These are phyloP conservation scores for Pteronotus mesoamericanus DNA, from an alignment of 2,797 vertebrate species.

Conservation along the genomic window DNA sequence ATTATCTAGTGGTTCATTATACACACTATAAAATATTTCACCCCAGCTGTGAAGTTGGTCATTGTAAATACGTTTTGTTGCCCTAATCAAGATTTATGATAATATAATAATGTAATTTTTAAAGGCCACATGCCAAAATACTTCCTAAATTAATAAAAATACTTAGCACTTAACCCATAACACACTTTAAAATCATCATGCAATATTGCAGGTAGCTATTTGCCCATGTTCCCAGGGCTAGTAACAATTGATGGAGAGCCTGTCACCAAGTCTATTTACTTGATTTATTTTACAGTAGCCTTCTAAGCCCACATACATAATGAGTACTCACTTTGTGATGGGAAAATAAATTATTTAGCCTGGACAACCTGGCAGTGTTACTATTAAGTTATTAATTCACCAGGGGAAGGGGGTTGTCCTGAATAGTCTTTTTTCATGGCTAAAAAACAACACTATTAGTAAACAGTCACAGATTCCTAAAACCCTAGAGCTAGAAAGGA, in stretches of 20 bases:
- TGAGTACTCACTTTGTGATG: constrained; percentile 56
- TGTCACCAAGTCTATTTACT: constrained; percentile 65
- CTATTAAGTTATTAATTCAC: constrained; percentile 65
- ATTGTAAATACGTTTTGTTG: constrained; percentile 69
- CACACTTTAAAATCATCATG: constrained; percentile 60
- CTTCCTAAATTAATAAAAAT: constrained; percentile 72
- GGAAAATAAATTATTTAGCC: constrained; percentile 67
- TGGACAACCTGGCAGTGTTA: constrained; percentile 49
- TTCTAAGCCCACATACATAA: constrained; percentile 60
- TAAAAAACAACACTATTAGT: constrained; percentile 30
- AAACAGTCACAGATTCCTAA: constrained; percentile 46
- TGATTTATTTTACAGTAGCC: constrained; percentile 70
- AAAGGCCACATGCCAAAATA: constrained; percentile 68
- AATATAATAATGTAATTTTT: constrained; percentile 68
- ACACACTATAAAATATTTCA: constrained; percentile 59
- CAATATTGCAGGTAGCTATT: constrained; percentile 54
- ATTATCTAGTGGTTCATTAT: constrained; percentile 66
- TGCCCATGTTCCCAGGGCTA: constrained; percentile 46
- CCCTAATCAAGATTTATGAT: constrained; percentile 69
- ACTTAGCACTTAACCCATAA: constrained; percentile 62
- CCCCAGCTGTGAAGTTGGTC: constrained; percentile 55
- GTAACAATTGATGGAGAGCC: constrained; percentile 59
- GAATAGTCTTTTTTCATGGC: neutral
- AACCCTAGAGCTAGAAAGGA: neutral
- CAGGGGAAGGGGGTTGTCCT: neutral